A percentile compares a stretch with the other conserved stretches of the same genome.
These are phyloP conservation scores for Meteorus cinctellus DNA, from an alignment of 2,888 invertebrate genomes.

Conservation along the genomic window DNA sequence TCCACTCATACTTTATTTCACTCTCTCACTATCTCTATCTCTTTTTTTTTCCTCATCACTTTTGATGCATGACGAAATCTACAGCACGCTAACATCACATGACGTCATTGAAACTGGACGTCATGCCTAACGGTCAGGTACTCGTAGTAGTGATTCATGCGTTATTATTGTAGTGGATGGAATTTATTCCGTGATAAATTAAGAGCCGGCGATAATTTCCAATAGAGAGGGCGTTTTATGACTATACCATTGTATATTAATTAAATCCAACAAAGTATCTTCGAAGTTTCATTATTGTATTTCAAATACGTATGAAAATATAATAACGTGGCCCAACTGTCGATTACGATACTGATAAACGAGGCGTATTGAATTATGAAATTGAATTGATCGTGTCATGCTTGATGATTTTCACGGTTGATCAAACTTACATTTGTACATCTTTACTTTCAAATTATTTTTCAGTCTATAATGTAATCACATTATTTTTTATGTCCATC, in stretches of 20 bases:
- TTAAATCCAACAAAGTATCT: not conserved
- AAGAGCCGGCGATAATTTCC: slow-evolving; percentile 4
- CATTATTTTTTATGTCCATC: not conserved
- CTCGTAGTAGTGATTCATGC: slow-evolving; percentile 47
- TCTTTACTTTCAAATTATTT: not conserved
- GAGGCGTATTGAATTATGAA: slow-evolving; percentile 12
- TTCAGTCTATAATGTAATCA: no score
- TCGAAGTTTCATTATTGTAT: not conserved
- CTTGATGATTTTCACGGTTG: slow-evolving; percentile 22
- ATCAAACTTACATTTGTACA: slow-evolving; percentile 2
- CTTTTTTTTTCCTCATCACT: not conserved
- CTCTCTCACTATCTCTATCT: not conserved
- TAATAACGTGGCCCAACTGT: not conserved
- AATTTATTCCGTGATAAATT: slow-evolving; percentile 22
- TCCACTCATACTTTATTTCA: slow-evolving; percentile 7
- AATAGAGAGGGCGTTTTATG: not conserved
- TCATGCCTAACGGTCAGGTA: slow-evolving; percentile 42
- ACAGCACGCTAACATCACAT: slow-evolving; percentile 9
- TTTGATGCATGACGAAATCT: slow-evolving; percentile 34
- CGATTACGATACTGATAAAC: not conserved
- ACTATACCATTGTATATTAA: not conserved
- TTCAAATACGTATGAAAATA: not conserved
- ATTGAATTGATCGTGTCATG: slow-evolving; percentile 36
- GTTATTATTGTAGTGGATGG: slow-evolving; percentile 46
- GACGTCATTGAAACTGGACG: slow-evolving; percentile 40